These are phyloP conservation scores for Neodiprion pinetum DNA, from an alignment of 1,140 invertebrate species.

Conservation along the genomic window DNA sequence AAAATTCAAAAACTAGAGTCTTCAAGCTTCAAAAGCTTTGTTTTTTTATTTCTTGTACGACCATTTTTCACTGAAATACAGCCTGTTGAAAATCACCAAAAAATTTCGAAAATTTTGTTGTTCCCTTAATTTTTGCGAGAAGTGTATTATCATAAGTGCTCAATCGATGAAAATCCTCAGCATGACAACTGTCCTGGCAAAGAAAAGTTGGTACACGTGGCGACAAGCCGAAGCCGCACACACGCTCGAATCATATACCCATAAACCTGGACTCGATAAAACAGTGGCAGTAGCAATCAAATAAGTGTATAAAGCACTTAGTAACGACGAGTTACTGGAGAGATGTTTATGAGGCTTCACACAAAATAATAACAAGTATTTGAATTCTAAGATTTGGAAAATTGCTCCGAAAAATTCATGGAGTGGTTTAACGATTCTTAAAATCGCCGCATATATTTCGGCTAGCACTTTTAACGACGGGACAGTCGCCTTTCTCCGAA, in stretches of 20 bases:
- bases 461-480: constrained; percentile 21
- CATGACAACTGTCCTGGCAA: not conserved
- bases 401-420: constrained; percentile 12
- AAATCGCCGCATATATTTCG: constrained; percentile 18
- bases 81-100: too few relatives aligned
- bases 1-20: too few relatives aligned
- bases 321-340: constrained; percentile 21
- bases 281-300: constrained; percentile 14
- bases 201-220: constrained; percentile 18
- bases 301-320: constrained; percentile 30
- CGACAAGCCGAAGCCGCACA: constrained; percentile 15
- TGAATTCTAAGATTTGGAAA: constrained; percentile 19
- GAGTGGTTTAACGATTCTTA: constrained; percentile 13
- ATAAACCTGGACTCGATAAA: constrained; percentile 23
- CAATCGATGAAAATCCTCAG: too few relatives aligned
- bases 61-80: too few relatives aligned
- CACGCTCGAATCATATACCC: constrained; percentile 16
- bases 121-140: too few relatives aligned
- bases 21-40: too few relatives aligned
- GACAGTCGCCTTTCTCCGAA: constrained; percentile 16
- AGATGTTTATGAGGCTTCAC: constrained; percentile 25
- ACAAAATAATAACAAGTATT: constrained; percentile 25
- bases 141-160: too few relatives aligned
- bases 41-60: too few relatives aligned
- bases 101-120: too few relatives aligned